Evolutionary conservation across 2,888 invertebrate species (phyloP).

Genomic region (Cactoblastis cactorum): DNA sequence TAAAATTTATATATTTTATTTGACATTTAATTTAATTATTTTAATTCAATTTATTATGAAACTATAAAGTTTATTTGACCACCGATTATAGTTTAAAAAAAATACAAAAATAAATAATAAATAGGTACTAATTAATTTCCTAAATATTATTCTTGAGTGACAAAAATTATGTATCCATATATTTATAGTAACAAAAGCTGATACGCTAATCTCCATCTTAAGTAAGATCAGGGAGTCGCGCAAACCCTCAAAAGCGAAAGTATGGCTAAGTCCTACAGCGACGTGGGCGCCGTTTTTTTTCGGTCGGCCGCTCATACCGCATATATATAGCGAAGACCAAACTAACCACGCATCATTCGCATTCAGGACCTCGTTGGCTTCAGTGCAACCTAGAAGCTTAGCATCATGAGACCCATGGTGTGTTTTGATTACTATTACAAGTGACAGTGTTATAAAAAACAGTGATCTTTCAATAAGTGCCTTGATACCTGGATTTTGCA

Average conservation of each 20-base stretch:
- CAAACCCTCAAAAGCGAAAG: slow-evolving; percentile 76
- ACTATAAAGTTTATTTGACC: no score
- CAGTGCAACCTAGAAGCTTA: slow-evolving; percentile 74
- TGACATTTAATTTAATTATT: no score
- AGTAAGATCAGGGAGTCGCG: slow-evolving; percentile 60
- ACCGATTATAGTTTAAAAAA: no score
- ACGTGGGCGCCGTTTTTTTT: slow-evolving; percentile 68
- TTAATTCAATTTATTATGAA: no score
- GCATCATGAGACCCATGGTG: slow-evolving; percentile 80
- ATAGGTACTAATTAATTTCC: no score
- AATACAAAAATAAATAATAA: no score
- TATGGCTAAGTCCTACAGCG: slow-evolving; percentile 70
- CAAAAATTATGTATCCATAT: no score
- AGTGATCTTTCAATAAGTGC: slow-evolving; percentile 39
- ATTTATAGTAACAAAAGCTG: slow-evolving; percentile 4
- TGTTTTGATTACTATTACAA: slow-evolving; percentile 39
- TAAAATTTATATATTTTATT: no score
- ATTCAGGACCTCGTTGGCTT: slow-evolving; percentile 77
- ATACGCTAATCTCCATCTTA: slow-evolving; percentile 25
- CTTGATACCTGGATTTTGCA: slow-evolving; percentile 28
- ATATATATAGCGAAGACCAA: slow-evolving; percentile 72
- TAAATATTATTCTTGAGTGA: no score
- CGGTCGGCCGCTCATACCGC: slow-evolving; percentile 70
- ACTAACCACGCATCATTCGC: slow-evolving; percentile 75
- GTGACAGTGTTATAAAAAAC: slow-evolving; percentile 24